Evolutionary conservation across 2,113 vertebrate genomes (phyloP).

Genomic region (Pollachius pollachius): DNA sequence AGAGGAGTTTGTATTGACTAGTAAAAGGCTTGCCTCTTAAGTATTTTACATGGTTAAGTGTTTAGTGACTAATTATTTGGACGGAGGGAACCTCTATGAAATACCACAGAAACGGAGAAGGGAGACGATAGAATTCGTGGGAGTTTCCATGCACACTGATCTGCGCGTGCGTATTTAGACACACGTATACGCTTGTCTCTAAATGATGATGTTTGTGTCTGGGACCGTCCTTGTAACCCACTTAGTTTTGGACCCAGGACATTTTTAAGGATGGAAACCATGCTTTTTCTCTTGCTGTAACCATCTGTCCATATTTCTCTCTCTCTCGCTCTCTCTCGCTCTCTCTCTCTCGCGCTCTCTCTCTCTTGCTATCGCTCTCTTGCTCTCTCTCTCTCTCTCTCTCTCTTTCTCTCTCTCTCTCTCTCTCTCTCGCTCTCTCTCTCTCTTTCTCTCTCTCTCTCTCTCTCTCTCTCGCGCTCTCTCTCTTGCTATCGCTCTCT

Average conservation of each 20-base stretch:
- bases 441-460: no score
- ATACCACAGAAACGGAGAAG: no score
- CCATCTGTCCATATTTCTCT: constrained; percentile 1
- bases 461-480: no score
- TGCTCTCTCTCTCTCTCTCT: constrained; percentile 11
- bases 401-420: constrained; percentile 4
- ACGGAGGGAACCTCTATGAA: no score
- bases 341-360: neutral
- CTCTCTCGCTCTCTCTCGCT: constrained; percentile 18
- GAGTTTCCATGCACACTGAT: neutral
- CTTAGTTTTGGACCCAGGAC: no score
- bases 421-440: no score
- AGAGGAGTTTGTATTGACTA: no score
- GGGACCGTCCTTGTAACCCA: neutral
- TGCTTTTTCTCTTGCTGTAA: neutral
- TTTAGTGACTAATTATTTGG: no score
- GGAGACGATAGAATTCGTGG: neutral
- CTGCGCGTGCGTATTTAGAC: neutral
- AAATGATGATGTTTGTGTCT: neutral
- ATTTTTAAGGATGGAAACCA: neutral
- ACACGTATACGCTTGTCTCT: neutral
- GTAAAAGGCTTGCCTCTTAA: no score
- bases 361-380: constrained; percentile 2
- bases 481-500: no score
- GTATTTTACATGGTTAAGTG: no score